These are phyloP conservation scores for Doryteuthis pealeii DNA, from an alignment of 1,140 invertebrate species.

Conservation along the genomic window DNA sequence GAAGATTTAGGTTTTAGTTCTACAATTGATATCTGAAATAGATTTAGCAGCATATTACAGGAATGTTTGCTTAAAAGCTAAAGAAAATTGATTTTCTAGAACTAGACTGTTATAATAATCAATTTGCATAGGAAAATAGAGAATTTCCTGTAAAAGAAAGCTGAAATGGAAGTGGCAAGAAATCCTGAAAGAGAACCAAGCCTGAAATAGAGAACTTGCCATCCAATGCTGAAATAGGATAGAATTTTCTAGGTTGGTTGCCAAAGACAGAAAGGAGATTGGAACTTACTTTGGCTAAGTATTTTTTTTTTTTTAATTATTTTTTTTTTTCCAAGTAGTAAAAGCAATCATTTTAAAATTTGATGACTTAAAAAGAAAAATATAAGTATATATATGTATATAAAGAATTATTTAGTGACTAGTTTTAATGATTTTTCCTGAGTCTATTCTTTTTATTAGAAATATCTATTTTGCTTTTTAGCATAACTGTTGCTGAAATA, in stretches of 20 bases:
- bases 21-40: slow-evolving; percentile 25
- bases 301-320: no score
- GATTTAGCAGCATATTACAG: slow-evolving; percentile 20
- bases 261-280: background rate
- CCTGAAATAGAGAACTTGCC: slow-evolving; percentile 13
- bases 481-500: no score
- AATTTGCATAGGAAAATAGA: background rate
- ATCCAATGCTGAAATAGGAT: slow-evolving; percentile 6
- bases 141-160: slow-evolving; percentile 12
- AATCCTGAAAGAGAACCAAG: slow-evolving; percentile 10
- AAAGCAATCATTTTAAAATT: no score
- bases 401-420: no score
- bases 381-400: no score
- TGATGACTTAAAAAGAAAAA: no score
- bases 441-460: no score
- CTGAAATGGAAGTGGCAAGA: slow-evolving; percentile 12
- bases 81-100: background rate
- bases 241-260: background rate
- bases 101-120: no score
- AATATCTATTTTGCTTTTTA: no score
- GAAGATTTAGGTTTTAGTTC: background rate
- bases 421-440: no score
- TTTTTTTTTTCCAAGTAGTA: no score
- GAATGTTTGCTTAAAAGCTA: slow-evolving; percentile 1
- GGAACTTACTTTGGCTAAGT: no score